Conservation (phyloP, 2,113 vertebrate species). For the Dicerorhinus sumatrensis region DNA sequence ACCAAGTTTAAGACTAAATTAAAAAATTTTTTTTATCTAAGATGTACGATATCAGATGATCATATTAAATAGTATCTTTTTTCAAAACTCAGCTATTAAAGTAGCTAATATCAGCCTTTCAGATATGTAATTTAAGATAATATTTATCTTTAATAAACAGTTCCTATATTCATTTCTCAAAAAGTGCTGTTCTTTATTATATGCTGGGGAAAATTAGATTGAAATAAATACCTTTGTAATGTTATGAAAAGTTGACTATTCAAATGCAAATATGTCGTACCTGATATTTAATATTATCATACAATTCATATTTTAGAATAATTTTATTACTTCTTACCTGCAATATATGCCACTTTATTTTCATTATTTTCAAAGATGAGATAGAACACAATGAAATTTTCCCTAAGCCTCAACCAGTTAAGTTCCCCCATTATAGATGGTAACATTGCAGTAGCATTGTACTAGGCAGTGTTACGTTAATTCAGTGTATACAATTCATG, state of each 20-base stretch:
- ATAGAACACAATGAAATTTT: constrained; percentile 1
- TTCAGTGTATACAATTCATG: not conserved
- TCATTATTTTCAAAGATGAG: constrained; percentile 45
- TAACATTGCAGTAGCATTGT: not conserved
- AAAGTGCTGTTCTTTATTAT: not conserved
- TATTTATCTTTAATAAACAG: constrained; percentile 5
- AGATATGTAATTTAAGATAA: constrained; percentile 16
- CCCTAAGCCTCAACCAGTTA: not conserved
- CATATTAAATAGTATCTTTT: constrained; percentile 52
- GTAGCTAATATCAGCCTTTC: constrained; percentile 36
- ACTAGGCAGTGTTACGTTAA: not conserved
- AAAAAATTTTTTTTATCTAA: constrained; percentile 46
- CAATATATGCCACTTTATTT: constrained; percentile 7
- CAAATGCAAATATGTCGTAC: not conserved
- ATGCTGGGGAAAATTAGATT: not conserved
- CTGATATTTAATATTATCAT: constrained; percentile 35
- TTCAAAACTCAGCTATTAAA: constrained; percentile 38
- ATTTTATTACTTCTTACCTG: not conserved
- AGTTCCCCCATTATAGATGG: not conserved
- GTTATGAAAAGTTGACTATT: constrained; percentile 17
- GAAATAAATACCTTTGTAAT: not conserved
- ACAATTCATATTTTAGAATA: constrained; percentile 32
- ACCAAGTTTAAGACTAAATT: constrained; percentile 25
- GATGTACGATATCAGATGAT: constrained; percentile 66
- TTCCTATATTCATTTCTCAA: not conserved